Evolutionary conservation across 1,140 invertebrate genomes (phyloP), one percentile per base, ranked within the genome.

Genomic region (Drosophila teissieri): DNA sequence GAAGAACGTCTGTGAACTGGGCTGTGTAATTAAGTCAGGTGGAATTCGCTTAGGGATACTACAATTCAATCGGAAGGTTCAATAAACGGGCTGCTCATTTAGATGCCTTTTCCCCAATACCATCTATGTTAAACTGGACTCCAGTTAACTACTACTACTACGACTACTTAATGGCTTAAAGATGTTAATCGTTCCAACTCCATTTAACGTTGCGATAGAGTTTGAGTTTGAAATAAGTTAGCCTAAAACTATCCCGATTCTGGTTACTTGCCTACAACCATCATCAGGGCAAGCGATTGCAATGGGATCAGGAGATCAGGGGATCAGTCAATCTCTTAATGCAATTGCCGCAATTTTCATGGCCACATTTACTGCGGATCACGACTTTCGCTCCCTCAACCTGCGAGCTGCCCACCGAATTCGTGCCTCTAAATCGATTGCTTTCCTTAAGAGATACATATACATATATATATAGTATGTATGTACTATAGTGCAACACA

Each of bases 381-480:
- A 68, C 64, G 64, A 68, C 64, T 68, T 65, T 68, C 37, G 64
- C 64, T 68, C 64, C 60, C 42, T 65, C 64, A 52, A 68, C 64
- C 46, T 68, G 64, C 40, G 34, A 24, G 10, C 19, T 12, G n/a
- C n/a, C 12, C 5, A 31, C 7, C 31, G 22, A 42, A 4, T 24
- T 61, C n/a, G 40, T 17, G 53, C 12, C 6, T 24, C 3, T 22
- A 24, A 24, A 31, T 40, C 15, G 15, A 46, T 46, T 22, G 11
- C 19, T 14, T 5, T 2, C 45, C 19, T 14, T 24, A 6, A 22
- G 22, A 27, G 1, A 27, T n/a, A n/a, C n/a, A n/a, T n/a, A n/a
- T n/a, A n/a, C n/a, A n/a, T n/a, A n/a, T n/a, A n/a, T n/a, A n/a
- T n/a, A n/a, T n/a, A n/a, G n/a, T n/a, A n/a, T 27, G 1, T 19